These are phyloP conservation scores for Verasper variegatus DNA, from an alignment of 2,113 vertebrate genomes.

Conservation along the genomic window DNA sequence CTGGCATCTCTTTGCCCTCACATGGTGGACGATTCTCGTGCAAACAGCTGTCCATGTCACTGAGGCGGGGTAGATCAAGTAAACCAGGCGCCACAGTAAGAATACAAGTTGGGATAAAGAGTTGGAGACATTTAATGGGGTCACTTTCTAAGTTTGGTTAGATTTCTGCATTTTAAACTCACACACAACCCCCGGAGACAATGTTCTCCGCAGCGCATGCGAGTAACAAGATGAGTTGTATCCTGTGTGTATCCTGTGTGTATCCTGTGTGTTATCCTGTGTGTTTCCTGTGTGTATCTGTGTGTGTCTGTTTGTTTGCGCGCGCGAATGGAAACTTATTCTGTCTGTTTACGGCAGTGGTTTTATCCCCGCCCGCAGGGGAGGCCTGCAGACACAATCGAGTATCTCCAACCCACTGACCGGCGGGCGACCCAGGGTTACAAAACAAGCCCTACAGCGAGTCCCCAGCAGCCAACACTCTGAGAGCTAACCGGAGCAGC, in stretches of 20 bases:
- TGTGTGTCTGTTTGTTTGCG: background rate
- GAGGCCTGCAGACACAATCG: background rate
- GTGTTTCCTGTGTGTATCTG: background rate
- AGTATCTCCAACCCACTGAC: background rate
- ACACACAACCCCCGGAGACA: no score
- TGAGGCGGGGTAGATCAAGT: background rate
- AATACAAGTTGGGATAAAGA: no score
- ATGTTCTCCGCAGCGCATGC: no score
- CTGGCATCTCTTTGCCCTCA: background rate
- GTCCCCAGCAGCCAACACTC: constrained; percentile 10
- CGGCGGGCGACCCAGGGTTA: constrained; percentile 23
- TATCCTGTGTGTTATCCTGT: background rate
- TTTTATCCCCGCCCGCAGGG: background rate
- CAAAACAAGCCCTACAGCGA: constrained; percentile 53
- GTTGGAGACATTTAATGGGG: no score
- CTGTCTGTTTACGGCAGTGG: background rate
- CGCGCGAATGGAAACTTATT: constrained; percentile 15
- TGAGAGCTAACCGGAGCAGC: constrained; percentile 48
- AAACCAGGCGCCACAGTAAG: background rate
- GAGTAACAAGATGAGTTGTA: no score
- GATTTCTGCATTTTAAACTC: no score
- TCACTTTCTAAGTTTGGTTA: no score
- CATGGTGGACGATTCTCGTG: background rate
- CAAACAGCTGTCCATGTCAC: background rate
- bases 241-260: background rate